Evolutionary conservation across 2,113 vertebrate species (phyloP).

Genomic region (Cervus canadensis): DNA sequence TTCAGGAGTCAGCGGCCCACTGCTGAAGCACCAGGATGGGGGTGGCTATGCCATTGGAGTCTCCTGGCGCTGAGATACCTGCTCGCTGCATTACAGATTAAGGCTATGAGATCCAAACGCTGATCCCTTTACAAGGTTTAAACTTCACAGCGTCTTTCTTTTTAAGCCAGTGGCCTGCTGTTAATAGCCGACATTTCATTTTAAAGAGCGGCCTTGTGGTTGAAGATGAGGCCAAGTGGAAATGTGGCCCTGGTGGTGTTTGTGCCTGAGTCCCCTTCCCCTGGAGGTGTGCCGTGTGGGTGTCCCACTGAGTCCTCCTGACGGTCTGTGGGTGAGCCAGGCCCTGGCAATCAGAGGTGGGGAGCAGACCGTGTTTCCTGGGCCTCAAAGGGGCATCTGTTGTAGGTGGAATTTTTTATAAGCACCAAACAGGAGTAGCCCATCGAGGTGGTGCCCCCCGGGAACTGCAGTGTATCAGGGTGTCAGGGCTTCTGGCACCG

Average conservation of each 20-base stretch:
- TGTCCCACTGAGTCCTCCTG: background rate
- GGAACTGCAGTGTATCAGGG: background rate
- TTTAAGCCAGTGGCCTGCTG: background rate
- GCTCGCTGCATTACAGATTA: background rate
- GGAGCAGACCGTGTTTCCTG: background rate
- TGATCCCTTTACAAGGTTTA: background rate
- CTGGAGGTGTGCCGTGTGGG: background rate
- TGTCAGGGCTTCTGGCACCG: background rate
- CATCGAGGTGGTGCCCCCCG: no score
- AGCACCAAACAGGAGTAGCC: background rate
- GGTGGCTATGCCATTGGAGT: rapidly evolving
- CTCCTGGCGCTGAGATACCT: background rate
- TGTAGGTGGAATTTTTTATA: background rate
- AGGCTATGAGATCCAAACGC: background rate
- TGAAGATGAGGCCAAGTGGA: background rate
- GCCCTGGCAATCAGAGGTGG: background rate
- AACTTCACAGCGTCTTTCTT: background rate
- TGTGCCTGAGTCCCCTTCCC: background rate
- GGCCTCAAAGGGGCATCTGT: background rate
- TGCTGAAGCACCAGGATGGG: rapidly evolving
- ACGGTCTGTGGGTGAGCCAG: background rate
- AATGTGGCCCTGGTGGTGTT: background rate
- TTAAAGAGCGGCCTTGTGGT: background rate
- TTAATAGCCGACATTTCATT: background rate
- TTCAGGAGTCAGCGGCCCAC: rapidly evolving